Evolutionary conservation across 2,797 vertebrate species (phyloP).

Genomic region (Sebastes trivittatus): DNA sequence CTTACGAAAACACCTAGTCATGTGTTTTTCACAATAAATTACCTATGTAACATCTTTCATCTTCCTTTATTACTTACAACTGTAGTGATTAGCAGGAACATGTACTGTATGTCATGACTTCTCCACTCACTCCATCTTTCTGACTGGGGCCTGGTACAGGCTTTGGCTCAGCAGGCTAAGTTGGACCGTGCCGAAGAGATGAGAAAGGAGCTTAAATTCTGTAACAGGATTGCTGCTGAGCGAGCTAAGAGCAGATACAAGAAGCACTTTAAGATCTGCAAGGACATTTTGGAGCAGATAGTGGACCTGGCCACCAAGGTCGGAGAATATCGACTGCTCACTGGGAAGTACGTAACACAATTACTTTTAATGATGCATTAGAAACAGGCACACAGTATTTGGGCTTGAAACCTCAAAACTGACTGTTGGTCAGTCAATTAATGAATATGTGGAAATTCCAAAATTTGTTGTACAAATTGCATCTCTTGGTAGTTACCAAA

Average conservation of each 20-base stretch:
- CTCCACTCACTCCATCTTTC: conserved; percentile 38
- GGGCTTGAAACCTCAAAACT: neutral
- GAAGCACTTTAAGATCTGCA: conserved; percentile 87
- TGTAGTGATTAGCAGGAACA: neutral
- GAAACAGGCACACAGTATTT: neutral
- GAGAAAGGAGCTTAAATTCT: conserved; percentile 80
- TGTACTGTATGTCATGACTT: conserved; percentile 6
- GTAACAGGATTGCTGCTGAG: conserved; percentile 83
- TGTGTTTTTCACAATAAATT: conserved; percentile 31
- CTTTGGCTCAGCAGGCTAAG: conserved; percentile 85
- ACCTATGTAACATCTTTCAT: neutral
- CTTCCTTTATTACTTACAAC: conserved; percentile 5
- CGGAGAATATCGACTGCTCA: conserved; percentile 88
- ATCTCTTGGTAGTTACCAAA: neutral
- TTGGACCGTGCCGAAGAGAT: conserved; percentile 84
- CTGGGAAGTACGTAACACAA: conserved; percentile 85
- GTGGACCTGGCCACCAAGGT: conserved; percentile 89
- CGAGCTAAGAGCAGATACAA: conserved; percentile 78
- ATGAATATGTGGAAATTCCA: neutral
- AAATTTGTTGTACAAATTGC: neutral
- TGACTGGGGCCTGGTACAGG: conserved; percentile 72
- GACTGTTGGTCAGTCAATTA: neutral
- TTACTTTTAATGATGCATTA: conserved; percentile 15
- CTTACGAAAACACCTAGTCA: neutral
- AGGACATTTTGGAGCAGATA: conserved; percentile 86